A percentile compares a stretch with the other conserved stretches of the same genome.
phyloP scores from a whole-genome alignment of 2,113 vertebrate species.

The Oryzias curvinotus region DNA sequence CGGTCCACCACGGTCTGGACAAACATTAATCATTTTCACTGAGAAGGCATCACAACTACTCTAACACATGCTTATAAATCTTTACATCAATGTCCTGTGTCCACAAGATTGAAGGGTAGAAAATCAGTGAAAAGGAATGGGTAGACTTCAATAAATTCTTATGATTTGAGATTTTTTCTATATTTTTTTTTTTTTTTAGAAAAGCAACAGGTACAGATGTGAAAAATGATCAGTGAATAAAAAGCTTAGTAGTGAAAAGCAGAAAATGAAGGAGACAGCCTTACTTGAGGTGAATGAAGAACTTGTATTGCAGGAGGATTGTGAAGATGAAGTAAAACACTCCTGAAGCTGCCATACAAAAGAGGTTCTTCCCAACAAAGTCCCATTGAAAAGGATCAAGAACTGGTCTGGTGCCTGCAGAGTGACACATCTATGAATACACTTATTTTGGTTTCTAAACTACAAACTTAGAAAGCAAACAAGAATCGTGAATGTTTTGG shows the following conservation, averaged over 20 bases:
- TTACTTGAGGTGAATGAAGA: constrained; percentile 75
- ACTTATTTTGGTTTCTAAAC: no score
- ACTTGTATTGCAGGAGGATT: constrained; percentile 80
- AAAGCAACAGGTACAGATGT: neutral
- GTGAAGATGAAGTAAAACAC: constrained; percentile 81
- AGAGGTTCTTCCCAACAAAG: constrained; percentile 81
- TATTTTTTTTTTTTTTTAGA: neutral
- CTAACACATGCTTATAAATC: neutral
- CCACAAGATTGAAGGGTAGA: neutral
- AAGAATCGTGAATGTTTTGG: no score
- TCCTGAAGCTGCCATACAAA: constrained; percentile 79
- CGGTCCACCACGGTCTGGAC: constrained; percentile 65
- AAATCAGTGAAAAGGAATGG: neutral
- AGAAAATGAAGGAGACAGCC: neutral
- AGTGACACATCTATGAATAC: neutral
- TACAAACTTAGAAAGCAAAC: neutral
- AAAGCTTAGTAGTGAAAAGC: neutral
- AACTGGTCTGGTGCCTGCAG: constrained; percentile 68
- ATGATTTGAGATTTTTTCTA: neutral
- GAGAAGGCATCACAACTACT: neutral
- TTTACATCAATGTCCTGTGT: neutral
- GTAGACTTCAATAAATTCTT: neutral
- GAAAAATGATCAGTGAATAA: neutral
- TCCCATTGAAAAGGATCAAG: constrained; percentile 79
- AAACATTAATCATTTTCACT: neutral